Conservation (phyloP, 2,113 vertebrate species). For the Asarcornis scutulata region DNA sequence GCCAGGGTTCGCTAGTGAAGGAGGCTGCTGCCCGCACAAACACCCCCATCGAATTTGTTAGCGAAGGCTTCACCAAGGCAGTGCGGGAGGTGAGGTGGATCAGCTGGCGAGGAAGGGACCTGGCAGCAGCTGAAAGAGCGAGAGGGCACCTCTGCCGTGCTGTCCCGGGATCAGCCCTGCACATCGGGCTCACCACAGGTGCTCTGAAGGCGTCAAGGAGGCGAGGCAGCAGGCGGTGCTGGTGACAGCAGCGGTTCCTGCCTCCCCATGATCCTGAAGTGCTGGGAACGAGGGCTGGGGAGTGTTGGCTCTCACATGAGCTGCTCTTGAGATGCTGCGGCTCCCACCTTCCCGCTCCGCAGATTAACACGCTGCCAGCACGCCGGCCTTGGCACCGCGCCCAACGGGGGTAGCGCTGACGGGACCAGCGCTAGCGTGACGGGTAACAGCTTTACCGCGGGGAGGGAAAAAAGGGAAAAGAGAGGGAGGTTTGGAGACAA, state of each 20-base stretch:
- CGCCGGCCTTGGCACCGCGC: background rate
- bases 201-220: background rate
- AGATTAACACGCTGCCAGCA: background rate
- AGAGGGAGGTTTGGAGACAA: background rate
- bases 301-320: background rate
- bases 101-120: background rate
- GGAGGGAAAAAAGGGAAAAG: background rate
- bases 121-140: background rate
- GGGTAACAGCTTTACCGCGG: background rate
- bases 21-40: background rate
- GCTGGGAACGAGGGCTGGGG: background rate
- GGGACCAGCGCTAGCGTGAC: background rate
- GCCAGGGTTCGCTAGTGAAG: background rate
- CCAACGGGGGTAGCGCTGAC: background rate
- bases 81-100: background rate
- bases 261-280: background rate
- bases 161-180: background rate
- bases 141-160: fast-evolving
- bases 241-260: background rate
- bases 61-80: fast-evolving
- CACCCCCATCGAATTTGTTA: background rate
- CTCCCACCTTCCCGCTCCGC: background rate
- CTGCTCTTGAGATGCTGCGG: background rate
- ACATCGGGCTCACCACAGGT: no score
- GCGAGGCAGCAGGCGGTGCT: background rate